Percentiles rank a stretch among this genome's conserved stretches.
Conservation (phyloP, 1,140 invertebrate species). For the Drosophila sp. region DNA sequence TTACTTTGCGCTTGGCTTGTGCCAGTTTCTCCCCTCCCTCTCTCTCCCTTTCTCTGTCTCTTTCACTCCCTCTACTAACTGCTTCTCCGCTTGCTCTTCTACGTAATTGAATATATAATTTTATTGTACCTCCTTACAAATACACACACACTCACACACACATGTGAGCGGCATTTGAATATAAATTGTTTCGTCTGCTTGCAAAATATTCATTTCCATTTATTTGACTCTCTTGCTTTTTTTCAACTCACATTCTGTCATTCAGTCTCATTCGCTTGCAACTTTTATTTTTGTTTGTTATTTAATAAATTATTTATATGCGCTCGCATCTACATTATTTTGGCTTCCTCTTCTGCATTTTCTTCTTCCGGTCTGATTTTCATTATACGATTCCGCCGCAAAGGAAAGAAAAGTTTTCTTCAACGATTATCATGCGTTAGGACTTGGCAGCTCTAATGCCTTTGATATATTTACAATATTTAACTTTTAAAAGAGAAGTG, state of each 20-base stretch:
- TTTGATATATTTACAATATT: constrained; percentile 31
- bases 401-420: constrained; percentile 37
- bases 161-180: constrained; percentile 72
- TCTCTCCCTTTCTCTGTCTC: constrained; percentile 7
- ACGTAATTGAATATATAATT: constrained; percentile 83
- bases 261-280: not conserved
- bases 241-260: constrained; percentile 6
- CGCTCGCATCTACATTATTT: constrained; percentile 18
- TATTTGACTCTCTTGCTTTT: constrained; percentile 59
- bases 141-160: constrained; percentile 40
- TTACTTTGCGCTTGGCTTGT: constrained; percentile 77
- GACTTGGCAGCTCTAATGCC: constrained; percentile 8
- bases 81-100: constrained; percentile 16
- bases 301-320: constrained; percentile 83
- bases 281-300: constrained; percentile 52
- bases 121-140: constrained; percentile 53
- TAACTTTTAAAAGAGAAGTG: constrained; percentile 44
- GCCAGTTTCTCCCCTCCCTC: constrained; percentile 52
- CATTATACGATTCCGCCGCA: constrained; percentile 52
- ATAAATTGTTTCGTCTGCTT: constrained; percentile 81
- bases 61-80: not conserved
- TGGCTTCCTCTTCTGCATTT: no score
- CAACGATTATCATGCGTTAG: constrained; percentile 9
- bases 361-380: constrained; percentile 53
- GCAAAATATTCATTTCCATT: constrained; percentile 82